Conservation (phyloP, 2,888 invertebrate genomes). For the Drosophila mettleri region DNA sequence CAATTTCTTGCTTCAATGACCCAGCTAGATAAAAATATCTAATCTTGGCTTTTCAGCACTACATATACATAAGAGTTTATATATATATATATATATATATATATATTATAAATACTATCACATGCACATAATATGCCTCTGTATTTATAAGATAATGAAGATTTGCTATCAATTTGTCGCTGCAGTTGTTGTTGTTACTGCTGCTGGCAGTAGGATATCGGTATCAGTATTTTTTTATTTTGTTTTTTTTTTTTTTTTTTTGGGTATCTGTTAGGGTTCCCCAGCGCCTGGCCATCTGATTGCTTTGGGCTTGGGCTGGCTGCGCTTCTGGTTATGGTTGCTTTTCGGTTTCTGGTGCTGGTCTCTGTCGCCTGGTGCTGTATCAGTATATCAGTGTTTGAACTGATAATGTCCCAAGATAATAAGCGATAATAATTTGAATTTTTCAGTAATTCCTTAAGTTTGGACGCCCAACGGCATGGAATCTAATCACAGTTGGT, state of each 20-base stretch:
- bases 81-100: constrained; percentile 4
- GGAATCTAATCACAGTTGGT: constrained; percentile 84
- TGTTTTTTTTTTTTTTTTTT: constrained; percentile 46
- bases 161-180: constrained; percentile 83
- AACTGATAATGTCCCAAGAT: constrained; percentile 84
- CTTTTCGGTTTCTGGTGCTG: constrained; percentile 30
- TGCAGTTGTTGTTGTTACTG: constrained; percentile 35
- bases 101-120: constrained; percentile 35
- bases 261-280: constrained; percentile 66
- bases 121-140: constrained; percentile 57
- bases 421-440: constrained; percentile 85
- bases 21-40: constrained; percentile 84
- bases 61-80: constrained; percentile 43
- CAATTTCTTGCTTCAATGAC: constrained; percentile 72
- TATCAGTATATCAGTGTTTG: constrained; percentile 84
- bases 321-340: constrained; percentile 29
- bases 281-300: constrained; percentile 30
- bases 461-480: constrained; percentile 77
- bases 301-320: constrained; percentile 37
- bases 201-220: constrained; percentile 72
- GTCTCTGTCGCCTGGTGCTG: constrained; percentile 47
- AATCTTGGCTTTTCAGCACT: constrained; percentile 82
- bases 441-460: constrained; percentile 84
- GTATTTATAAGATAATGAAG: constrained; percentile 84
- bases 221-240: constrained; percentile 60